Conservation (phyloP, 1,140 invertebrate genomes). For the Scaptomyza pallida region DNA sequence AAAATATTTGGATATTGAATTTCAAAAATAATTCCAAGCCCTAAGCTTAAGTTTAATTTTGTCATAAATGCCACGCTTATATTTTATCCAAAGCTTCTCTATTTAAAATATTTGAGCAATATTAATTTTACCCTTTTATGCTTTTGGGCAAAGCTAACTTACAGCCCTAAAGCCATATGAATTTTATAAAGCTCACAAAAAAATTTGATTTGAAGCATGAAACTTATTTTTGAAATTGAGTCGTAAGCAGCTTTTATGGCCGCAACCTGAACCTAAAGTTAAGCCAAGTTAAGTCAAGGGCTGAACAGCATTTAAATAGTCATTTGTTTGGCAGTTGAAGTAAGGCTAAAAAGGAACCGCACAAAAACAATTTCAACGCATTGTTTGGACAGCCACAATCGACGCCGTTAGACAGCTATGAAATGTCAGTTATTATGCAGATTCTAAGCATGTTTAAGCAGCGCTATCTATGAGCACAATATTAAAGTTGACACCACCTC, state of each 20-base stretch:
- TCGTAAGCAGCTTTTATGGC: slow-evolving; percentile 36
- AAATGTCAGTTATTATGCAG: slow-evolving; percentile 42
- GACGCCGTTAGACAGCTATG: slow-evolving; percentile 9
- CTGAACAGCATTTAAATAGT: slow-evolving; percentile 16
- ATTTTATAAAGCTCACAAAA: slow-evolving; percentile 29
- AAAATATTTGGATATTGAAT: too few relatives aligned
- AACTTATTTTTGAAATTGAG: slow-evolving; percentile 41
- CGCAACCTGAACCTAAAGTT: slow-evolving; percentile 15
- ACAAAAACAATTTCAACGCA: neutral
- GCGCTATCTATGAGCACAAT: neutral
- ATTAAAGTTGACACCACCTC: slow-evolving; percentile 33
- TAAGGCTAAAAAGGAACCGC: neutral
- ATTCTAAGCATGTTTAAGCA: slow-evolving; percentile 42
- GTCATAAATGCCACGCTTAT: too few relatives aligned
- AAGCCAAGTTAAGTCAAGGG: slow-evolving; percentile 23
- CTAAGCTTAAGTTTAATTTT: too few relatives aligned
- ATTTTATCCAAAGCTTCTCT: too few relatives aligned
- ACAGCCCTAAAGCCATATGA: slow-evolving; percentile 31
- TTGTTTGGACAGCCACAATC: slow-evolving; percentile 21
- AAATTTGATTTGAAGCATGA: slow-evolving; percentile 33
- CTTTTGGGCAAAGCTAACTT: slow-evolving; percentile 2
- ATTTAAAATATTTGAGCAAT: neutral
- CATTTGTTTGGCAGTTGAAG: slow-evolving; percentile 8
- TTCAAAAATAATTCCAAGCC: too few relatives aligned
- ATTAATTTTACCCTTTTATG: slow-evolving; percentile 32